Percentiles rank a stretch among this genome's conserved stretches.
Evolutionary conservation across 1,140 invertebrate genomes (phyloP).

Genomic region (Apocrypta bakeri): DNA sequence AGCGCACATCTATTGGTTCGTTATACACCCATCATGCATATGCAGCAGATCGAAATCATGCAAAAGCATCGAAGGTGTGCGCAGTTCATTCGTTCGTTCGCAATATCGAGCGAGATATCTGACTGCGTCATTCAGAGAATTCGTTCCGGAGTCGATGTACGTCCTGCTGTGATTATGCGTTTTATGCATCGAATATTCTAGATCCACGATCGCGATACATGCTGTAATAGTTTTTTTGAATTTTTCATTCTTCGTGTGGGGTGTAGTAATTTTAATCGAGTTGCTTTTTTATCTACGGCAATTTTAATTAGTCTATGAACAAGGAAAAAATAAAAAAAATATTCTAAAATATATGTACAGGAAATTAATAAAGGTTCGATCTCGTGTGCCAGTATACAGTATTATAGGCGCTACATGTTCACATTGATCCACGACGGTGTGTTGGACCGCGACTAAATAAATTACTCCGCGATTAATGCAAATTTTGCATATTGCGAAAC

Average conservation of each 20-base stretch:
- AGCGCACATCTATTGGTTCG: constrained; percentile 7
- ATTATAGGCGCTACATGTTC: too few species aligned
- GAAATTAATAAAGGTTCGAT: background rate
- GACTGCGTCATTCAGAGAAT: constrained; percentile 37
- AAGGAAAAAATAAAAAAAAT: too few species aligned
- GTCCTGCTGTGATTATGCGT: constrained; percentile 24
- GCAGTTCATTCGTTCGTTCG: background rate
- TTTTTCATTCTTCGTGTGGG: background rate
- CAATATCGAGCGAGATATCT: constrained; percentile 20
- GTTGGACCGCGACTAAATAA: constrained; percentile 39
- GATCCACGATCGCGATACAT: background rate
- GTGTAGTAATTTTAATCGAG: background rate
- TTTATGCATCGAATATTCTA: constrained; percentile 33
- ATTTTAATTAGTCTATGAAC: background rate
- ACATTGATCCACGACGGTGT: background rate
- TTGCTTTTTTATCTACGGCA: background rate
- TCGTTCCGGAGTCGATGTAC: constrained; percentile 13
- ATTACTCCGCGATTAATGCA: constrained; percentile 32
- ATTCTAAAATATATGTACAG: background rate
- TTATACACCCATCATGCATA: constrained; percentile 31
- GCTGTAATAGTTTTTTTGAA: background rate
- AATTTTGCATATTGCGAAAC: constrained; percentile 13
- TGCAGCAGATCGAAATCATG: constrained; percentile 34
- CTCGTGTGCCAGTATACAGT: background rate
- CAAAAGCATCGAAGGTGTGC: constrained; percentile 23